Evolutionary conservation across 2,797 vertebrate species (phyloP), one percentile per base, ranked within the genome.

Genomic region (Periophthalmus magnuspinnatus): DNA sequence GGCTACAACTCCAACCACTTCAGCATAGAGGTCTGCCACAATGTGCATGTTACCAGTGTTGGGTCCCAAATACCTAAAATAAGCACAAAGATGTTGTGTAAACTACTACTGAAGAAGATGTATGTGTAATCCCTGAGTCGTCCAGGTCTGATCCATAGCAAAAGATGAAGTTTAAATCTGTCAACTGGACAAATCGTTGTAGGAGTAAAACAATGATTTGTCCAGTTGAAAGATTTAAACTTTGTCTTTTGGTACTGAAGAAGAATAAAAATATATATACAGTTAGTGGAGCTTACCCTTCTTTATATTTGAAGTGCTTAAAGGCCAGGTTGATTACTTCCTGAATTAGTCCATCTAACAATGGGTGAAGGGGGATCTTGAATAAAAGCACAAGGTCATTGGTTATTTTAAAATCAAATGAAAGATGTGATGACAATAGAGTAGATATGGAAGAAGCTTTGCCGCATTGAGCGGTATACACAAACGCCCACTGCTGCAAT

Each of bases 11-110:
- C 97, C 98, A 66, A 97, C 95, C 58, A 99, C 98, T 90, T 99
- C 98, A 62, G 98, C 98, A 61, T 99, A 99, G 50, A 99, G 94
- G 87, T 99, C 97, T 2, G 97, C 97, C 83, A 99, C 97, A 33
- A 99, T 98, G 89, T 99, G 98, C 98, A 99, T 99, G 88, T 98
- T 99, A 84, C 95, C 96, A 83, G 96, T 99, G 94, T 99, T 99
- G 75, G 98, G 98, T 84, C 97, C 97, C 77, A 98, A 94, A 86
- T 99, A 99, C 89, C 97, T 99, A 78, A 67, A 32, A 33, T 2
- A 65, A 78, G 71, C 14, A 70, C 10, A 78, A 22, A 62, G 17
- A 24, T 36, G 22, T 28, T 64, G 14, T 17, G 28, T 14, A 32
- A 65, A 65, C 22, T 48, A 21, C 8, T 41, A 10, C 19, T 56